These are phyloP conservation scores for Drosophila incognita DNA, from an alignment of 2,888 invertebrate genomes.

Conservation along the genomic window DNA sequence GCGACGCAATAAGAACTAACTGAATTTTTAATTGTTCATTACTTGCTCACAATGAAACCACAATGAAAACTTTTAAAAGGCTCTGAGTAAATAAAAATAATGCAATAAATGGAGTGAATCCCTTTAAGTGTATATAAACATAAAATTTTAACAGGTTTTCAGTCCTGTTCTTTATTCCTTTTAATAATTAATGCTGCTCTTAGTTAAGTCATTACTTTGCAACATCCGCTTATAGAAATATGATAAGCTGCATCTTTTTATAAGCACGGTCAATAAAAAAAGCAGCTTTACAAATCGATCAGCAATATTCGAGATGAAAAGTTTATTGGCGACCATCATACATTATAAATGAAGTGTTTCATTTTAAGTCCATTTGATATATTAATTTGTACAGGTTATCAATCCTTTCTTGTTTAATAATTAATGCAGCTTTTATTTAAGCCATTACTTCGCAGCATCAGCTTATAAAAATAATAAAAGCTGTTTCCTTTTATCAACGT, in stretches of 20 bases:
- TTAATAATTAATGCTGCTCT: not conserved
- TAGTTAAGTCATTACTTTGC: conserved; percentile 3
- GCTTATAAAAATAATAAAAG: conserved; percentile 22
- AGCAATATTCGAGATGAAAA: conserved; percentile 11
- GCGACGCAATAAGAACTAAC: conserved; percentile 62
- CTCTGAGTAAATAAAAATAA: conserved; percentile 13
- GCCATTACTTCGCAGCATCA: conserved; percentile 17
- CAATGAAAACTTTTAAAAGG: conserved; percentile 34
- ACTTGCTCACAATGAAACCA: conserved; percentile 50
- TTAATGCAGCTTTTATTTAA: conserved; percentile 8
- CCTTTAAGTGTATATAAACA: not conserved
- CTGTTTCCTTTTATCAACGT: conserved; percentile 12
- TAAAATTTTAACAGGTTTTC: not conserved
- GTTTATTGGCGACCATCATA: conserved; percentile 17
- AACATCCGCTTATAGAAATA: conserved; percentile 14
- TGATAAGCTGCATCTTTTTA: conserved; percentile 14
- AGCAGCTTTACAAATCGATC: conserved; percentile 1
- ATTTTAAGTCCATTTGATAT: not conserved
- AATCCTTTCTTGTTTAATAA: not conserved
- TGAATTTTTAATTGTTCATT: conserved; percentile 74
- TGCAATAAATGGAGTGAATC: not conserved
- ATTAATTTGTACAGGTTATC: not conserved
- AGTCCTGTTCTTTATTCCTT: not conserved
- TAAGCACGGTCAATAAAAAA: not conserved
- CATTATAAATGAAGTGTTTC: conserved; percentile 2